These are phyloP conservation scores for Drosophila takahashii DNA, from an alignment of 1,140 invertebrate species.

Conservation along the genomic window DNA sequence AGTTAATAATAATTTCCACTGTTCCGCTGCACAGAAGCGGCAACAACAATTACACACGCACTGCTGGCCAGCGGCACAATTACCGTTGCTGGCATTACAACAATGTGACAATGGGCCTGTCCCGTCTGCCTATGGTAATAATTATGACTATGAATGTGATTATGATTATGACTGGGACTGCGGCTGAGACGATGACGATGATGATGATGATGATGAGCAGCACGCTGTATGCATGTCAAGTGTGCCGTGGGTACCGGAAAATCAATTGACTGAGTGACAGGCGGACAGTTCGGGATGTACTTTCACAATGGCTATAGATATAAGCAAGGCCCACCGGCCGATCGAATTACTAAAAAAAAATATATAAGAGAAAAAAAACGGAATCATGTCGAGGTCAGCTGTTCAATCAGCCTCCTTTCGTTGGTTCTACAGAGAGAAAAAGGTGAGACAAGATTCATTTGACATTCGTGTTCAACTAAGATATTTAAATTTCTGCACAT, in stretches of 20 bases:
- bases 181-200: background rate
- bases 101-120: conserved; percentile 53
- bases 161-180: conserved; percentile 17
- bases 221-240: conserved; percentile 73
- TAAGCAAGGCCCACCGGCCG: conserved; percentile 27
- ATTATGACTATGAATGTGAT: conserved; percentile 16
- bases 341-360: conserved; percentile 67
- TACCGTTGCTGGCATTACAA: conserved; percentile 67
- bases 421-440: conserved; percentile 2
- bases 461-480: background rate
- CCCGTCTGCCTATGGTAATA: conserved; percentile 15
- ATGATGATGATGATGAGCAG: conserved; percentile 30
- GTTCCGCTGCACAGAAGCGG: conserved; percentile 29
- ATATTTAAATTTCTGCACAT: background rate
- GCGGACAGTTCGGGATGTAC: conserved; percentile 58
- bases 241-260: conserved; percentile 74
- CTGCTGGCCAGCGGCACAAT: conserved; percentile 72
- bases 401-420: conserved; percentile 41
- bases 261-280: conserved; percentile 78
- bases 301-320: conserved; percentile 64
- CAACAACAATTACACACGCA: conserved; percentile 48
- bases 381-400: conserved; percentile 53
- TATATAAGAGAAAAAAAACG: conserved; percentile 42
- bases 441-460: background rate
- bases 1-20: conserved; percentile 36